Base-by-base conservation (phyloP, 1,140 invertebrate genomes). In the Listronotus bonariensis region DNA sequence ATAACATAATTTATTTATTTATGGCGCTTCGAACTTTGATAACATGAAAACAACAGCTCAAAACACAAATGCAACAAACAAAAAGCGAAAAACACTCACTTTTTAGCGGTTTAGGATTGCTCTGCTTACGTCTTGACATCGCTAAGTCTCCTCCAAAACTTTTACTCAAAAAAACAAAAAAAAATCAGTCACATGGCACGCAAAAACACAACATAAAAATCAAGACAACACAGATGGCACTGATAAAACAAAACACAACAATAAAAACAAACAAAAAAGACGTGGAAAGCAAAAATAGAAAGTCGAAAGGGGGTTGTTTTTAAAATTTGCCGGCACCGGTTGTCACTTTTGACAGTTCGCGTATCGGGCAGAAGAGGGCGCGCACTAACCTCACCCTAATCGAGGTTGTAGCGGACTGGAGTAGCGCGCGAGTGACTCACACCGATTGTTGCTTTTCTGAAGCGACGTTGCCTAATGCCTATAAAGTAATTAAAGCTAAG, bases 121-220 rank as follows among this genome's bases (percentile, higher is more conserved):
- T 85, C 79, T 85, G 84, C 77, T 85, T 85, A 75, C 84, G 80
- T 75, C 84, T 82, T 71, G 84, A 85, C 84, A 85, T 85, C 77
- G 60, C 67, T 57, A 68, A 45, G 49, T 42, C 54, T 61, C 63
- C 58, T 55, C 20, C 43, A 32, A 38, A 41, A 51, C 18, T 31
- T 36, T 31, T 32, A 20, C 32, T 20, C 10, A 52, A 42, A 67
- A 20, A 34, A 64, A 45, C 26, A 53, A 57, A 65, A 54, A 59
- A 45, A 45, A 49, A 42, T 40, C 38, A 72, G 72, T 75, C 73
- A 75, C 73, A 74, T 73, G 59, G 65, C 68, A 69, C 72, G 68
- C 43, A 62, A 69, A 68, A 60, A 60, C 56, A 67, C 59, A 54
- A 71, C 68, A 71, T 53, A 68, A 61, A 65, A 45, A 63, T 41